Conservation (phyloP, 2,797 vertebrate genomes). For the Sebastes trivittatus region DNA sequence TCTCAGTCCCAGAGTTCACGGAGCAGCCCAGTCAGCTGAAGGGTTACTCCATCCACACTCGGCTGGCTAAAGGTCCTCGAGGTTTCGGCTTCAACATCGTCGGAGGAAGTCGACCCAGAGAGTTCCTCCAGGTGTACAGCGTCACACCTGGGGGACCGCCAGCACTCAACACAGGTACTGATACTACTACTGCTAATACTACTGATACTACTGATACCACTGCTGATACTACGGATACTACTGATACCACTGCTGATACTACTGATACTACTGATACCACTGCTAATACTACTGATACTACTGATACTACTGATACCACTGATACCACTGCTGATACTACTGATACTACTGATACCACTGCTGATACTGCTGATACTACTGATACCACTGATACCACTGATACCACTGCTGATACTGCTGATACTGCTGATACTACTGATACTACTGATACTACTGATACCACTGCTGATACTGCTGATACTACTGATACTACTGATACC, state of each 20-base stretch:
- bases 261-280: not conserved
- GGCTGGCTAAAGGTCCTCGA: slow-evolving; percentile 80
- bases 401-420: too few relatives aligned
- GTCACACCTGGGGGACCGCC: slow-evolving; percentile 81
- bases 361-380: slow-evolving; percentile 9
- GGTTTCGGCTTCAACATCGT: slow-evolving; percentile 86
- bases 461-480: too few relatives aligned
- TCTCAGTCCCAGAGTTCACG: slow-evolving; percentile 80
- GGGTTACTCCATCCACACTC: slow-evolving; percentile 83
- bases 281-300: too few relatives aligned
- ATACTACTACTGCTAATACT: not conserved
- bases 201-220: not conserved
- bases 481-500: too few relatives aligned
- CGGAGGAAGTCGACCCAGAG: slow-evolving; percentile 79
- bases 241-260: not conserved
- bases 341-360: too few relatives aligned
- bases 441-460: too few relatives aligned
- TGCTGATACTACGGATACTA: not conserved
- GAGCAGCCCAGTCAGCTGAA: slow-evolving; percentile 80
- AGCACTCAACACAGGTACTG: slow-evolving; percentile 74
- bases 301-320: not conserved
- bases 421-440: accelerated
- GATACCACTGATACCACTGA: not conserved
- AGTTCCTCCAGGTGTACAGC: slow-evolving; percentile 86
- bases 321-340: too few relatives aligned